Conservation (phyloP, 2,888 invertebrate species). For the Archips crataeganus region DNA sequence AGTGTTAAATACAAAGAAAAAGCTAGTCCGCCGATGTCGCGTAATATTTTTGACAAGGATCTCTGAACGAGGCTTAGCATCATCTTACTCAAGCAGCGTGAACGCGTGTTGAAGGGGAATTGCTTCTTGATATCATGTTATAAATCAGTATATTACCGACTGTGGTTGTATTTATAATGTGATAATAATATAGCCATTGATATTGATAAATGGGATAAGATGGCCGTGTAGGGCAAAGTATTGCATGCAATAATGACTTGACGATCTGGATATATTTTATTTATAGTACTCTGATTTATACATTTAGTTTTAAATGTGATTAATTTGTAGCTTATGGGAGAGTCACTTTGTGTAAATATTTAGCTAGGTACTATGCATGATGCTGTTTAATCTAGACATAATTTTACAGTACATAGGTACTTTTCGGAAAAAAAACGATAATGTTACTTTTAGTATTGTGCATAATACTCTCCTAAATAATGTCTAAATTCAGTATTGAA, state of each 20-base stretch:
- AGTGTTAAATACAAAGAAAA: slow-evolving; percentile 46
- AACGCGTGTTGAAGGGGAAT: slow-evolving; percentile 8
- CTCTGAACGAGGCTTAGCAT: slow-evolving; percentile 25
- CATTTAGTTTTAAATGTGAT: not conserved
- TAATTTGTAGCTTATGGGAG: not conserved
- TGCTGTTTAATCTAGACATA: slow-evolving; percentile 15
- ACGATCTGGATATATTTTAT: slow-evolving; percentile 13
- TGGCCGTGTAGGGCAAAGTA: not conserved
- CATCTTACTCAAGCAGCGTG: slow-evolving; percentile 10
- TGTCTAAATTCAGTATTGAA: slow-evolving; percentile 37
- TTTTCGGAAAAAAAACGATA: slow-evolving; percentile 14
- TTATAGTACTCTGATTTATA: slow-evolving; percentile 4
- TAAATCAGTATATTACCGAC: slow-evolving; percentile 25
- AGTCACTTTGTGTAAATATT: slow-evolving; percentile 11
- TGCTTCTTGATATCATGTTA: slow-evolving; percentile 24
- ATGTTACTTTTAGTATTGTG: slow-evolving; percentile 2
- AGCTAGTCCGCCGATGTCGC: slow-evolving; percentile 60
- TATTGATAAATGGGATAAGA: slow-evolving; percentile 32
- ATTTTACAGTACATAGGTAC: slow-evolving; percentile 13
- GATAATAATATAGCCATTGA: slow-evolving; percentile 39
- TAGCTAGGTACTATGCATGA: slow-evolving; percentile 27
- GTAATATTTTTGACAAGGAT: slow-evolving; percentile 19
- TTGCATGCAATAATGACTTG: slow-evolving; percentile 25
- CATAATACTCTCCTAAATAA: slow-evolving; percentile 24
- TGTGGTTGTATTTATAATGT: slow-evolving; percentile 41